Evolutionary conservation across 2,888 invertebrate species (phyloP).

Genomic region (Sarcophaga carnaria): DNA sequence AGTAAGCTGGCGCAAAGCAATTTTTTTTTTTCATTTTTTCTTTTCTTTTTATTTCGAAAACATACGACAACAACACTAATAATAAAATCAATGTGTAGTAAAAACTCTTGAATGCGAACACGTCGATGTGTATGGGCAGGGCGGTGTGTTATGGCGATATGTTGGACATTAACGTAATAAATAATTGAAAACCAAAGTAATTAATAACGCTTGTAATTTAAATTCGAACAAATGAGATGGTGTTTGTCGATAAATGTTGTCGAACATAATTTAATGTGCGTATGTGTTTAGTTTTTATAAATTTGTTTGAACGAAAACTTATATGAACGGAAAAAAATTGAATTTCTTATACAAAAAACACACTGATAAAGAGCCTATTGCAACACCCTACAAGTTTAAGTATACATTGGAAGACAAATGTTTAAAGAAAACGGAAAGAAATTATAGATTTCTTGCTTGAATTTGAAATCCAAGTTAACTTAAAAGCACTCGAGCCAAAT

Average conservation of each 20-base stretch:
- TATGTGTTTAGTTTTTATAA: neutral
- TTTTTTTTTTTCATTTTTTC: slow-evolving; percentile 9
- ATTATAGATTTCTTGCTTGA: too few relatives aligned
- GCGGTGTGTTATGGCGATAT: slow-evolving; percentile 23
- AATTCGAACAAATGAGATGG: slow-evolving; percentile 55
- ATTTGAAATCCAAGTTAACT: too few relatives aligned
- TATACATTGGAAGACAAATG: too few relatives aligned
- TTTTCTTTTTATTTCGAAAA: neutral
- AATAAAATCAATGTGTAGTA: neutral
- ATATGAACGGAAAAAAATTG: too few relatives aligned
- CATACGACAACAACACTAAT: neutral
- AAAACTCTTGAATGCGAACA: slow-evolving; percentile 10
- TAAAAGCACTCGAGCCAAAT: too few relatives aligned
- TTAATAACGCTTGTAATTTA: slow-evolving; percentile 59
- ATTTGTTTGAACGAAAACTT: neutral
- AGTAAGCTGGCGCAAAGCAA: slow-evolving; percentile 44
- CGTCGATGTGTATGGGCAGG: slow-evolving; percentile 43
- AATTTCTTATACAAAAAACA: too few relatives aligned
- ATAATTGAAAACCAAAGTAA: slow-evolving; percentile 61
- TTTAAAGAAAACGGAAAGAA: too few relatives aligned
- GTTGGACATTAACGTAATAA: slow-evolving; percentile 53
- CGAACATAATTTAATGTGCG: slow-evolving; percentile 16
- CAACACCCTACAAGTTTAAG: too few relatives aligned
- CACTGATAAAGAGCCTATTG: too few relatives aligned
- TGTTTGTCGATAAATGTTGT: slow-evolving; percentile 26